A percentile compares a stretch with the other conserved stretches of the same genome.
phyloP scores from a whole-genome alignment of 2,888 invertebrate genomes.

The Steinernema hermaphroditum region DNA sequence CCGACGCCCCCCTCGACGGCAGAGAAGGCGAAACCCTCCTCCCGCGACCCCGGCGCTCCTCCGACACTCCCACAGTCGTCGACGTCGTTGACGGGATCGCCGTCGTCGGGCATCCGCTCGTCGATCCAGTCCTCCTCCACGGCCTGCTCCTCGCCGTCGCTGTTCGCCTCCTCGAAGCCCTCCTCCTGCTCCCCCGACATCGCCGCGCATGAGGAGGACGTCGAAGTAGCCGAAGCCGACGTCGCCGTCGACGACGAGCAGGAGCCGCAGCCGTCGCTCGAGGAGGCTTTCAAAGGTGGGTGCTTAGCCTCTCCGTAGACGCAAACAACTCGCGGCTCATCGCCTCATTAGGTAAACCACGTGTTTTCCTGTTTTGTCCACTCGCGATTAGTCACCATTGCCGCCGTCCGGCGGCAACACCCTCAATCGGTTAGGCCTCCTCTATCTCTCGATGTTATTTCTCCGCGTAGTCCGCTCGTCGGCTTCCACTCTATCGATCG shows the following conservation, averaged over 20 bases:
- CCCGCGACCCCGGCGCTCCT: background rate
- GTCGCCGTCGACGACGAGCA: conserved; percentile 17
- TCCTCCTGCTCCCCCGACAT: conserved; percentile 25
- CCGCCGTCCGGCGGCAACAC: conserved; percentile 10
- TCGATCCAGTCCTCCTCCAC: conserved; percentile 27
- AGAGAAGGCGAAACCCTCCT: conserved; percentile 36
- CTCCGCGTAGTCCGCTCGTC: conserved; percentile 24
- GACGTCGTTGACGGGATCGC: conserved; percentile 4
- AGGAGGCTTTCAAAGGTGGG: conserved; percentile 26
- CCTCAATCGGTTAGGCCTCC: conserved; percentile 23
- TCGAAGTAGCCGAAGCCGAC: conserved; percentile 24
- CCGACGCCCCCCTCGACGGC: conserved; percentile 24
- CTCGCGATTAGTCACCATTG: conserved; percentile 23
- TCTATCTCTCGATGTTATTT: conserved; percentile 28
- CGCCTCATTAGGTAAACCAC: conserved; percentile 17
- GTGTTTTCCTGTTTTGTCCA: conserved; percentile 24
- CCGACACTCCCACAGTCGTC: background rate
- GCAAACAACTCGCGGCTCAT: conserved; percentile 2
- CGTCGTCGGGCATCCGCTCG: conserved; percentile 24
- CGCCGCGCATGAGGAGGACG: conserved; percentile 27
- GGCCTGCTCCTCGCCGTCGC: conserved; percentile 15
- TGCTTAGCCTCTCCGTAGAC: background rate
- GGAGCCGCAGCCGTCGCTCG: conserved; percentile 20
- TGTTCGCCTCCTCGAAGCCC: conserved; percentile 26
- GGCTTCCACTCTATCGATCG: conserved; percentile 21